Evolutionary conservation across 2,113 vertebrate genomes (phyloP), one percentile per base, ranked within the genome.

Genomic region (Chaetodon auriga): DNA sequence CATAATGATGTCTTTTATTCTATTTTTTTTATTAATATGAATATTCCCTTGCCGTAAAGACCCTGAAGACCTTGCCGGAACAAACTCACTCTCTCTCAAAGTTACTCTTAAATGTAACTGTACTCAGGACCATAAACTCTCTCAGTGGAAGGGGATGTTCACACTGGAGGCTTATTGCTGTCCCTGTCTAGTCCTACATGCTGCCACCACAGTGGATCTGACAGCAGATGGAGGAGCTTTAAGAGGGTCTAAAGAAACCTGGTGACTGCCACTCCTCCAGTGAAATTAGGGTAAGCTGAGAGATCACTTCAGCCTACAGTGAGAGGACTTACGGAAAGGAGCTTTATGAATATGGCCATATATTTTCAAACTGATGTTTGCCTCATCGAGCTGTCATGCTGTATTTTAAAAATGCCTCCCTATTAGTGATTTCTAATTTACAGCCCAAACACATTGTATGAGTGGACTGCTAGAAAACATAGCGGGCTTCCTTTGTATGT

Each of bases 221-320:
- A 45, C 63, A 71, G 61, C 82, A 89, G 82, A 75, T 80, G 80
- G 77, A 76, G 23, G 43, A 62, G 84, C 77, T 61, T 77, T 72
- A 68, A 77, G 72, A 69, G 71, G 79, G 49, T 72, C 72, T 83
- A 55, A 83, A 68, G 55, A 69, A 78, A 77, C 73, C 11, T n/a
- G 46, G 54, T 72, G 75, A 55, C 72, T 12, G 23, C 6, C 48
- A 13, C 19, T 8, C 64, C 21, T 53, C 1, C 43, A 25, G 30
- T 48, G 21, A 75, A 84, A 76, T 48, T 65, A 60, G 78, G 51
- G 65, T 71, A 85, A 85, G 72, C 85, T 78, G 19, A 46, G 25
- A 65, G 70, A 58, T 80, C 60, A 70, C 25, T 19, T 13, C 49
- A 5, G 18, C 16, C 57, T 18, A 14, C n/a, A 46, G 60, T 46